Evolutionary conservation across 2,888 invertebrate genomes (phyloP), one percentile per base, ranked within the genome.

Genomic region (Xanthia togata): DNA sequence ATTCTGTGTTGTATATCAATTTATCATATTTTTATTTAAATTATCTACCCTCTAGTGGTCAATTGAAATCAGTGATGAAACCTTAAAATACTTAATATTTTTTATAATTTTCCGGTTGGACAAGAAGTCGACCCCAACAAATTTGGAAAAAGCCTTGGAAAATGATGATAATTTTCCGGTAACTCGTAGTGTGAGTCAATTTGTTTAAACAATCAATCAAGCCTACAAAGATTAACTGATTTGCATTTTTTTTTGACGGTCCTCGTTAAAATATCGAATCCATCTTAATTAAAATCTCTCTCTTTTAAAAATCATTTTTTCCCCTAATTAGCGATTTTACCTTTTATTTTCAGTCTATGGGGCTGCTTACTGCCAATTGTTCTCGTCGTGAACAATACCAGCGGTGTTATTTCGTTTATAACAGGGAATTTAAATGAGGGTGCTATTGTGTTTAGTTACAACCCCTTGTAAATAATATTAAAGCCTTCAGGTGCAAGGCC

Each of bases 381-480:
- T 79, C 47, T 14, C n/a, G 47, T 41, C 59, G 65, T 62, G 72
- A 75, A 79, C 79, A 79, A 83, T 53, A 44, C 38, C 4, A 4
- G 20, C n/a, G 64, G 47, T 67, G 60, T 70, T 81, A 60, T 82
- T 72, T 55, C 35, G 38, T 70, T 70, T 63, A 70, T 38, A 59
- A 75, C 57, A 41, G 59, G 20, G 53, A 41, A 62, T 44, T 72
- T 63, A 59, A 78, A 59, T 53, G 26, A 70, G 53, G n/a, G n/a
- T 4, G 38, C 72, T 20, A 63, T 83, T 83, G 83, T 82, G 47
- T 41, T 78, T 31, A 14, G 38, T 62, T 74, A 72, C 55, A 53
- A 62, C 59, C 65, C 12, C 44, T 79, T 79, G 75, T 83, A 83
- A 75, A 82, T 70, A 20, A 44, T 70, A 71, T 79, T 82, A 79